Conservation (phyloP, 2,888 invertebrate genomes). For the Adelphocoris suturalis region DNA sequence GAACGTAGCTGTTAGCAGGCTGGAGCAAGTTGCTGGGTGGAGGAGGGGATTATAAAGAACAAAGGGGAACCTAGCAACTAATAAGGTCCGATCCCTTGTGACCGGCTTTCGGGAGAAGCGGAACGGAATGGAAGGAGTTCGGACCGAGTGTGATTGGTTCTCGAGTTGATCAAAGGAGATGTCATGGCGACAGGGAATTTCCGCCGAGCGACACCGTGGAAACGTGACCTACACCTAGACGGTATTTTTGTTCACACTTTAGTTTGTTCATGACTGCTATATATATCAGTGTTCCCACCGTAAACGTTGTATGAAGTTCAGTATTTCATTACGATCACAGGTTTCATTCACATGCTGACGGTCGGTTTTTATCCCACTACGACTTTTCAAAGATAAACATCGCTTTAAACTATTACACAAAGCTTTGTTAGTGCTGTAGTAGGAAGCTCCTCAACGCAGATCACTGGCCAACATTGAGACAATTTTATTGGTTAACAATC, state of each 20-base stretch:
- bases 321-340: no score
- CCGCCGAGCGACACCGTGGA: background rate
- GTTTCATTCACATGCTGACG: no score
- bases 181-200: background rate
- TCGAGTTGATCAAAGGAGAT: background rate
- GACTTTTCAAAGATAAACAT: no score
- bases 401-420: no score
- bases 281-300: no score
- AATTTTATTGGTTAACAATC: no score
- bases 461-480: no score
- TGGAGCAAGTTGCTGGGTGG: background rate
- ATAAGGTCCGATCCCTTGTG: constrained; percentile 17
- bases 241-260: background rate
- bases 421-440: no score
- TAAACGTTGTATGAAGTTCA: no score
- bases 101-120: constrained; percentile 3
- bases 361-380: no score
- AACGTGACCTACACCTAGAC: background rate
- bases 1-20: background rate
- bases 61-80: background rate
- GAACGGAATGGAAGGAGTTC: background rate
- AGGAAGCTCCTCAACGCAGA: no score
- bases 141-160: background rate
- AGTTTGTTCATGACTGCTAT: no score
- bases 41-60: background rate